Conservation (phyloP, 2,888 invertebrate species). For the Cotesia congregata region DNA sequence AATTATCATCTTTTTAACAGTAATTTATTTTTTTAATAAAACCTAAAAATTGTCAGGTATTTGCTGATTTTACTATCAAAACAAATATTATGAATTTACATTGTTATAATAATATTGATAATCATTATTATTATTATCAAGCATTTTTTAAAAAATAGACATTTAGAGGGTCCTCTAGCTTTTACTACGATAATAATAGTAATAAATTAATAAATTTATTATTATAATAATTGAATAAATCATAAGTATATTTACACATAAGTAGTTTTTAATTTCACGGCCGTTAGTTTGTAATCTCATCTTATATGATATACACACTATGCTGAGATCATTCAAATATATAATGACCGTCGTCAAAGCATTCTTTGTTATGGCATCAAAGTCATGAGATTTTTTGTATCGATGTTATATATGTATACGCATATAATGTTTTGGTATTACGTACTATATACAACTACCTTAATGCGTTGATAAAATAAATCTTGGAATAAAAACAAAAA, state of each 20-base stretch:
- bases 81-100: no score
- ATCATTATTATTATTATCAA: no score
- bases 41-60: no score
- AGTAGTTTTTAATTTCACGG: slow-evolving; percentile 4
- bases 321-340: slow-evolving; percentile 7
- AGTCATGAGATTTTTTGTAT: slow-evolving; percentile 3
- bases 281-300: slow-evolving; percentile 12
- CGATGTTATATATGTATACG: background rate
- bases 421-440: background rate
- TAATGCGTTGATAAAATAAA: background rate
- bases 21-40: no score
- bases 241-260: background rate
- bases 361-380: slow-evolving; percentile 13
- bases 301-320: background rate
- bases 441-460: background rate
- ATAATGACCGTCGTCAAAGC: slow-evolving; percentile 15
- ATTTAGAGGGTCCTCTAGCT: no score
- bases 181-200: no score
- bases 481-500: background rate
- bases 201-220: background rate
- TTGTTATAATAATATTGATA: no score
- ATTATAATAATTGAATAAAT: background rate
- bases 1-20: no score
- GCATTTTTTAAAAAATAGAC: no score
- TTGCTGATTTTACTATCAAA: no score